Base-by-base conservation (phyloP, 2,888 invertebrate species). In the Drosophila niveifrons region DNA sequence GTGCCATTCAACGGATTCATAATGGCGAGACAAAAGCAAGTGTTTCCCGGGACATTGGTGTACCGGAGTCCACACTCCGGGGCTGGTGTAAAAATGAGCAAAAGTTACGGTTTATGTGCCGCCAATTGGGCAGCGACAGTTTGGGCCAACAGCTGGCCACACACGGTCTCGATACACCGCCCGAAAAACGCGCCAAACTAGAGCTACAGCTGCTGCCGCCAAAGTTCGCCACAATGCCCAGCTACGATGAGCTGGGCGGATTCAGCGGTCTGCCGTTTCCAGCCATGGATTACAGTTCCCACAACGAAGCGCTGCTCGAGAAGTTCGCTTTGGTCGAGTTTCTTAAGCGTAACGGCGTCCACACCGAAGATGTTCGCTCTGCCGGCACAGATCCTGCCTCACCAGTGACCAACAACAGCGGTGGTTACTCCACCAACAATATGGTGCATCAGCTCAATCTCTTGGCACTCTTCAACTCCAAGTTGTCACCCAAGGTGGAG, bases 21-120 rank as follows among this genome's bases (percentile, higher is more conserved):
- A 95, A 96, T 89, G 97, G 97, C 51, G 96, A 96, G 92, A 96
- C 96, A 65, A 97, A 97, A 90, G 97, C 97, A 4, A 96, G 96
- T 1, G 97, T 97, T 0, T 96, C 97, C 1, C 94, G 97, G 7
- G 96, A 96, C 91, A 96, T 96, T 89, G 96, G 96, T 48, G 96
- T 97, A 18, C 97, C 97, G 0, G 97, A 97, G 91, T 96, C 96
- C 11, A 97, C 97, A 17, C 93, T 97, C 8, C 94, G 97, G 3
- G 97, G 97, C 66, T 97, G 97, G 97, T 97, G 96, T 93, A 97
- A 97, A 92, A 96, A 96, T 89, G 96, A 96, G 90, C 95, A 96
- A 85, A 96, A 97, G 91, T 91, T 95, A 1, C 92, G 95, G 80
- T 94, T 95, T 91, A 94, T 95, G 87, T 95, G 95, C 50, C 93